Base-by-base conservation (phyloP, 2,797 vertebrate genomes). In the Chaenodraco wilsoni region DNA sequence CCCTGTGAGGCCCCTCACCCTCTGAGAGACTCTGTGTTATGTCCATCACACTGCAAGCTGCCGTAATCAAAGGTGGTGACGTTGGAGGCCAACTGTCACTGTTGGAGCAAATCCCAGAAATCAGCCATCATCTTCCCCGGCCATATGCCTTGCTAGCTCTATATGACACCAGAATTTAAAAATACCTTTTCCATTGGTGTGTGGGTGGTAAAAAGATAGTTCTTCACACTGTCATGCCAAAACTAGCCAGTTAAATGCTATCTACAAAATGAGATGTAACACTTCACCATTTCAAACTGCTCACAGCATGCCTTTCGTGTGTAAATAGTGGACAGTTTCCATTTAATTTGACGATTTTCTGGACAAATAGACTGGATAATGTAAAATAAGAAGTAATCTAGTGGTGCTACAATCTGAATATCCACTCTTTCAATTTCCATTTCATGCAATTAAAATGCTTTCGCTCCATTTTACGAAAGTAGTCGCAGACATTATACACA, bases 61-160 rank as follows among this genome's bases (percentile, higher is more conserved):
- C 69, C 81, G 64, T 83, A 82, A 91, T 92, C 89, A 89, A 92
- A 91, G 85, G 82, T 81, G 87, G 83, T 93, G 92, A 93, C 91
- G 91, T 78, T 78, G 83, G 77, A 90, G 12, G 71, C 93, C 93
- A 94, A 93, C 91, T 94, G 92, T 91, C 91, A 58, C 69, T 84
- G 65, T 75, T 95, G 93, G 93, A 94, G 81, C 81, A 45, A 63
- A 69, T 91, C 93, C 94, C 92, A 93, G 90, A 92, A 87, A 87
- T 83, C 77, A 76, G 81, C 84, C 87, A 71, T 90, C 87, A 82
- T 88, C 87, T 80, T 85, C 67, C 60, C 72, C 27, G 2, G 73
- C 87, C 90, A 88, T 89, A 90, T 92, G 92, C 88, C 82, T 81
- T 4, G 82, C 58, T 16, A 78, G 78, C 72, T 79, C 80, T 46